phyloP scores from a whole-genome alignment of 2,113 vertebrate genomes.

The Neomonachus schauinslandi region DNA sequence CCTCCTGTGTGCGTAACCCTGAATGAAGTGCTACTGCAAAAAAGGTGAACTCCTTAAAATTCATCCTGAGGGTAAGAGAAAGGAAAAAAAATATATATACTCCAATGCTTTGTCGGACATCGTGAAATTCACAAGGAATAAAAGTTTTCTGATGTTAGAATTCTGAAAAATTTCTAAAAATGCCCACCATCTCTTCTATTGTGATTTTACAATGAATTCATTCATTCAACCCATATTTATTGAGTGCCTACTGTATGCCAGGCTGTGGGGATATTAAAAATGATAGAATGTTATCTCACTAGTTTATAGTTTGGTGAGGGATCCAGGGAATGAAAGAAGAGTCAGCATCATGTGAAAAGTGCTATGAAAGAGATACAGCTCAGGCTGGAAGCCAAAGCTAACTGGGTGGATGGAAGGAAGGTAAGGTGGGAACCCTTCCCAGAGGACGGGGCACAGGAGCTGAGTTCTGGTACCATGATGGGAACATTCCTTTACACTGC shows the following conservation, averaged over 20 bases:
- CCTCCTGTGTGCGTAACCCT: neutral
- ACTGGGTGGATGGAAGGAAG: accelerated
- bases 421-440: neutral
- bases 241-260: neutral
- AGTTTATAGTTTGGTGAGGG: neutral
- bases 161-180: slow-evolving; percentile 7
- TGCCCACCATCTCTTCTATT: neutral
- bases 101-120: neutral
- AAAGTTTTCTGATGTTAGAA: neutral
- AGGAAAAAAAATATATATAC: neutral
- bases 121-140: slow-evolving; percentile 11
- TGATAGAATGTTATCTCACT: neutral
- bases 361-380: neutral
- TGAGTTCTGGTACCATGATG: neutral
- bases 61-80: neutral
- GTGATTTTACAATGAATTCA: slow-evolving; percentile 27
- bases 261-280: neutral
- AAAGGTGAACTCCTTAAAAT: neutral
- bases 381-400: neutral
- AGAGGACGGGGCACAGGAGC: neutral
- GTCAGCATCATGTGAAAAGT: neutral
- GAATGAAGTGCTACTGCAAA: neutral
- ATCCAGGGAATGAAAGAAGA: neutral
- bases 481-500: neutral
- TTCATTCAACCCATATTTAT: slow-evolving; percentile 5